Evolutionary conservation across 2,888 invertebrate genomes (phyloP), one percentile per base, ranked within the genome.

Genomic region (Clivina fossor): DNA sequence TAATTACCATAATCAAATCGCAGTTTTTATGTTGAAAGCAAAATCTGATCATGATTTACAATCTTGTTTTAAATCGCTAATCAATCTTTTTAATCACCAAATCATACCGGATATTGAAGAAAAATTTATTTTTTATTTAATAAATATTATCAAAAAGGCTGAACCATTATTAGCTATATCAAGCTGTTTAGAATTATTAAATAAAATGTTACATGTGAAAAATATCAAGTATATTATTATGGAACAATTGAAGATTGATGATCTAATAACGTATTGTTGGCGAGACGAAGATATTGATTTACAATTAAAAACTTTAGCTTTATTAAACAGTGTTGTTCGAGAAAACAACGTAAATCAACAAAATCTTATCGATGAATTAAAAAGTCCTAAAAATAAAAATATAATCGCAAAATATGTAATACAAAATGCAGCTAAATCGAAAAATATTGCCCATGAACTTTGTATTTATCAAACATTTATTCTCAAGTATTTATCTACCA

Each of bases 381-480:
- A 44, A 24, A 19, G 19, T 19, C 9, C 18, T 11, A 16, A 37
- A 18, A 53, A 53, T 37, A 53, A 37, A 44, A 32, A 26, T 9
- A 43, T 24, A 35, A 37, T 53, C 11, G 33, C 19, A 44, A 53
- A 44, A 35, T 19, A 35, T 28, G 53, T 53, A 11, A 53, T 38
- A n/a, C 24, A 37, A 11, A 53, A 53, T 44, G 53, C 43, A n/a
- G 18, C 4, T 3, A 49, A 38, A 11, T 26, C 18, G 9, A 7
- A 11, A 26, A 37, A 53, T 26, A 69, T 70, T 61, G 69, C 70
- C 16, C 70, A 68, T 48, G 70, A 72, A 59, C 57, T 73, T 9
- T 72, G 71, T 54, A 66, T 71, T 35, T 66, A 69, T 56, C 72
- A 73, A 57, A 70, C 71, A 0, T 68, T 66, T 48, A 59, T 72